Base-by-base conservation (phyloP, 2,888 invertebrate genomes). In the Scaeva pyrastri region DNA sequence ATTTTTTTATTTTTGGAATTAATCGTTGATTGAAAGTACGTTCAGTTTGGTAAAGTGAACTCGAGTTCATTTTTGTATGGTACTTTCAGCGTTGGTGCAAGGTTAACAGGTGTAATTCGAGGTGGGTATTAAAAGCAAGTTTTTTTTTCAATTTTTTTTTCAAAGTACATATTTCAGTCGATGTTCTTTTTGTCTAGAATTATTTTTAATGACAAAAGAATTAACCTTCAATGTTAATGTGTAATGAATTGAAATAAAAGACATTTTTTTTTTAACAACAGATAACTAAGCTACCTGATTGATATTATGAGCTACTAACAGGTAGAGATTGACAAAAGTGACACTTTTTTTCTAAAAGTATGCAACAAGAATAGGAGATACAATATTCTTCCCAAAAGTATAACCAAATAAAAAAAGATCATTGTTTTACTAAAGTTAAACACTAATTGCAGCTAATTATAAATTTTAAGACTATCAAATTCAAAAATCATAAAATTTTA, bases 51-150 rank as follows among this genome's bases (percentile, higher is more conserved):
- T 72, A 31, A 50, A 43, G 41, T 55, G 73, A 73, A 79, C 74
- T 76, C 31, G 26, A 71, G 72, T 43, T 85, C 45, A 68, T 41
- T 48, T 48, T n/a, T 52, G 8, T 50, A 48, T 48, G 26, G n/a
- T n/a, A n/a, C 31, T 31, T 43, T 72, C 8, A 45, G 43, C 62
- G 31, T 75, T 23, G 41, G 19, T 19, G 56, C 86, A 86, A 78
- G 82, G 86, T 60, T 76, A 85, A 81, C 85, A 21, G 71, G 64
- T 72, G 26, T 48, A 45, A 16, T 66, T 23, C 11, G 39, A 75
- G 76, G 72, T 81, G 60, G 76, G 75, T 73, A n/a, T n/a, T n/a
- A n/a, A n/a, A 76, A 85, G 76, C 76, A 19, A 62, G 74, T 79
- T 80, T 60, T 80, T 26, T 75, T 79, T 64, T 23, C 14, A 21